These are phyloP conservation scores for Amiota mariae DNA, from an alignment of 2,888 invertebrate genomes.

Conservation along the genomic window DNA sequence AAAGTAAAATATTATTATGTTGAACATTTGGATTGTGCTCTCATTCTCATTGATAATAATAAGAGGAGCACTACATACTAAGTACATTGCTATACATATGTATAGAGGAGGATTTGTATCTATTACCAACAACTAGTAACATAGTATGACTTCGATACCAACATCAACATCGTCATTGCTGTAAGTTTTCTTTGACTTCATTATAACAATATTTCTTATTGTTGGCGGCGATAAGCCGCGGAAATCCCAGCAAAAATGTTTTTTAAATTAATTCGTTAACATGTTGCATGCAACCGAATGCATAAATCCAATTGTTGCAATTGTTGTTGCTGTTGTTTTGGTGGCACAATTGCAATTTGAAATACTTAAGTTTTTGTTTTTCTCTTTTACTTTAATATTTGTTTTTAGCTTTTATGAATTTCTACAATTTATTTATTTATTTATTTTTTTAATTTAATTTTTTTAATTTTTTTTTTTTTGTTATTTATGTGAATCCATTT, in stretches of 20 bases:
- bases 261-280: conserved; percentile 38
- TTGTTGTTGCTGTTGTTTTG: conserved; percentile 14
- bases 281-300: conserved; percentile 36
- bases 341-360: conserved; percentile 17
- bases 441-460: no score
- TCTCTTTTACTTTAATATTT: no score
- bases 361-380: not conserved
- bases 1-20: conserved; percentile 15
- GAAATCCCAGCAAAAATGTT: conserved; percentile 9
- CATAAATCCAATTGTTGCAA: conserved; percentile 24
- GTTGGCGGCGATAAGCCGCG: conserved; percentile 18
- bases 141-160: not conserved
- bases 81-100: no score
- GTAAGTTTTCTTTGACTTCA: not conserved
- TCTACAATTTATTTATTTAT: no score
- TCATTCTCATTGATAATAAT: no score
- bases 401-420: no score
- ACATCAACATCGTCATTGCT: not conserved
- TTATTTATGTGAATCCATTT: no score
- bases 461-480: no score
- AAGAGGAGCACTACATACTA: no score
- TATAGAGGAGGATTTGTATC: no score
- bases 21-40: not conserved
- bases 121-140: no score
- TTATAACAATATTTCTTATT: not conserved